phyloP scores from a whole-genome alignment of 2,888 invertebrate genomes.

The Danaus chrysippus region DNA sequence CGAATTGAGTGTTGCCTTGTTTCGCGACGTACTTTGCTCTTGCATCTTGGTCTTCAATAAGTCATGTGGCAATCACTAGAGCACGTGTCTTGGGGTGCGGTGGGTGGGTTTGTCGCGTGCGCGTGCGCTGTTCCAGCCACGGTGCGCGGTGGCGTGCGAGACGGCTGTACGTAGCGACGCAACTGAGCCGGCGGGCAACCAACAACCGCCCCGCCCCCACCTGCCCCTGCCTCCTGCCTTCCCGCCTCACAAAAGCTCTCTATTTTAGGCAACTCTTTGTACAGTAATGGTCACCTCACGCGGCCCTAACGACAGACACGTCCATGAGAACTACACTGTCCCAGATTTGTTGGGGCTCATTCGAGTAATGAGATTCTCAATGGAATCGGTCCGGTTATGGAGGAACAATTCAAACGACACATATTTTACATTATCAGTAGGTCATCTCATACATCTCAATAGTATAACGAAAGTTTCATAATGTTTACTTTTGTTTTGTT shows the following conservation, averaged over 20 bases:
- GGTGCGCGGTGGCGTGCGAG: constrained; percentile 65
- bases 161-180: constrained; percentile 70
- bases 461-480: constrained; percentile 12
- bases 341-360: constrained; percentile 74
- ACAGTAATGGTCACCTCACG: constrained; percentile 79
- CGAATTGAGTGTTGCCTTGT: constrained; percentile 70
- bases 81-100: constrained; percentile 62
- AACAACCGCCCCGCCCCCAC: constrained; percentile 74
- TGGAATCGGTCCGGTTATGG: constrained; percentile 68
- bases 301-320: constrained; percentile 77
- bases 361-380: constrained; percentile 78
- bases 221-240: constrained; percentile 58
- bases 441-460: constrained; percentile 47
- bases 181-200: constrained; percentile 74
- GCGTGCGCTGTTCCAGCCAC: constrained; percentile 57
- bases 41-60: constrained; percentile 55
- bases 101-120: constrained; percentile 65
- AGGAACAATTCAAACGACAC: constrained; percentile 65
- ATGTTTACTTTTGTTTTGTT: too few species aligned
- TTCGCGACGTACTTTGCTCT: constrained; percentile 73
- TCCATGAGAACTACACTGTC: constrained; percentile 75
- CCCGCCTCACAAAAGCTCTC: constrained; percentile 78
- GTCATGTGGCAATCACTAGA: constrained; percentile 41
- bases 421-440: constrained; percentile 66
- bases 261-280: constrained; percentile 80